phyloP scores from a whole-genome alignment of 2,113 vertebrate species.

The Cervus canadensis region DNA sequence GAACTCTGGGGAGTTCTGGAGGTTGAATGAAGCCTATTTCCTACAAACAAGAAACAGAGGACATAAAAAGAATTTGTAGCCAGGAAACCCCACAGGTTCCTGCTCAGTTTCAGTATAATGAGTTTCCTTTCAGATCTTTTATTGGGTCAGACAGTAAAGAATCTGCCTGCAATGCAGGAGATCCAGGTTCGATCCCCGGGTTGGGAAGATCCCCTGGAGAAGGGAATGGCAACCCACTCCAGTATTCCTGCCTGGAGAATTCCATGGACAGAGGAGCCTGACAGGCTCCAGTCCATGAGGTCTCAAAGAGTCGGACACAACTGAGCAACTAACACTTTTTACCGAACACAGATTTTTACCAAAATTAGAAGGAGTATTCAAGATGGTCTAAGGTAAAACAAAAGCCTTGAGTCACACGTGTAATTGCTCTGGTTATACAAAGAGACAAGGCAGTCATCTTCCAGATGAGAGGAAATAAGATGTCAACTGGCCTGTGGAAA shows the following conservation, averaged over 20 bases:
- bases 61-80: neutral
- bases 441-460: neutral
- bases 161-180: neutral
- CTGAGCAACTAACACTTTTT: neutral
- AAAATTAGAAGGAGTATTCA: neutral
- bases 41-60: neutral
- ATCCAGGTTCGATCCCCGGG: neutral
- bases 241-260: neutral
- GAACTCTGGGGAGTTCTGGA: neutral
- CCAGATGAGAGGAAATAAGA: neutral
- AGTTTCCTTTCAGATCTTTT: neutral
- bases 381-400: neutral
- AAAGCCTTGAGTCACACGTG: neutral
- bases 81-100: neutral
- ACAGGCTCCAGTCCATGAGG: neutral
- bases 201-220: neutral
- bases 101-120: neutral
- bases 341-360: neutral
- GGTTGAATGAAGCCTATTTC: neutral
- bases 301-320: neutral
- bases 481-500: neutral
- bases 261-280: neutral
- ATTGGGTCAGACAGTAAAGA: neutral
- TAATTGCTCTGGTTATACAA: neutral
- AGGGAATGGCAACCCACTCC: neutral